Conservation (phyloP, 2,113 vertebrate genomes). For the Colaptes auratus region DNA sequence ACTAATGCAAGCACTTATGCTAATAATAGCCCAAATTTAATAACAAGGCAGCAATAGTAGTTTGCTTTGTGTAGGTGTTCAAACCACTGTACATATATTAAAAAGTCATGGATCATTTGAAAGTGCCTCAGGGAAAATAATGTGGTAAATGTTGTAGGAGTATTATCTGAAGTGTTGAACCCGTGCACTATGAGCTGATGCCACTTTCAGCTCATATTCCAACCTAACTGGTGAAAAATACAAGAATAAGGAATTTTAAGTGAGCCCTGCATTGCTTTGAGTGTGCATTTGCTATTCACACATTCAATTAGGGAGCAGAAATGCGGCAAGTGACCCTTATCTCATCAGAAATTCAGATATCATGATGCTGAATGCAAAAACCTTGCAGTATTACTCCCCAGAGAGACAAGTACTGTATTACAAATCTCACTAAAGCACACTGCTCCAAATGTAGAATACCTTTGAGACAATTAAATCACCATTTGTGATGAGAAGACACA, state of each 20-base stretch:
- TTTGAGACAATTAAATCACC: not conserved
- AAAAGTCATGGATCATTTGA: slow-evolving; percentile 55
- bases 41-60: slow-evolving; percentile 16
- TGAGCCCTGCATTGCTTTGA: not conserved
- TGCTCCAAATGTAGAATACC: not conserved
- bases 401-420: not conserved
- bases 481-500: not conserved
- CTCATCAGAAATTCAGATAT: slow-evolving; percentile 32
- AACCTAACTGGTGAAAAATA: not conserved
- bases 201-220: not conserved
- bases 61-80: slow-evolving; percentile 28
- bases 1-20: slow-evolving; percentile 22
- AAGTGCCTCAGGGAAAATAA: slow-evolving; percentile 47
- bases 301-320: not conserved
- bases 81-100: slow-evolving; percentile 49
- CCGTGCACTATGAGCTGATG: not conserved
- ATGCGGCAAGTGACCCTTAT: not conserved
- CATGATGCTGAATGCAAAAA: not conserved
- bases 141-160: slow-evolving; percentile 48
- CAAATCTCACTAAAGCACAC: not conserved
- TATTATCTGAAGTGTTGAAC: not conserved
- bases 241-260: not conserved
- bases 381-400: not conserved
- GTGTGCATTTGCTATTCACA: not conserved
- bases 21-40: slow-evolving; percentile 52